phyloP scores from a whole-genome alignment of 2,797 vertebrate species.

The Betta splendens region DNA sequence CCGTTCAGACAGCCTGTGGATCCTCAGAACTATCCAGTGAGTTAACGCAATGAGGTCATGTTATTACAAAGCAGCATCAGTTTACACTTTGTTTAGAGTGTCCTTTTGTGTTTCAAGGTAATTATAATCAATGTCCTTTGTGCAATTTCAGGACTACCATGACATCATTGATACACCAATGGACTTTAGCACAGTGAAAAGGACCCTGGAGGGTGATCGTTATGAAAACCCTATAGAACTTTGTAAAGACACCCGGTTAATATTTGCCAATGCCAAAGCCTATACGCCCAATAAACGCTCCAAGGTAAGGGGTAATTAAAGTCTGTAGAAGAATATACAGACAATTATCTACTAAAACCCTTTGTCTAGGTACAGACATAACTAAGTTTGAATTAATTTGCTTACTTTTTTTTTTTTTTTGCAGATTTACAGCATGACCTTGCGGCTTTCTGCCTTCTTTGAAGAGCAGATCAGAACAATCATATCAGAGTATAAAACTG shows the following conservation, averaged over 20 bases:
- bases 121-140: conserved; percentile 15
- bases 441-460: conserved; percentile 93
- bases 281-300: conserved; percentile 98
- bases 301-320: conserved; percentile 82
- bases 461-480: conserved; percentile 93
- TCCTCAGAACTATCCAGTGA: conserved; percentile 91
- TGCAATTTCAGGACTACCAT: conserved; percentile 87
- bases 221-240: conserved; percentile 93
- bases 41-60: conserved; percentile 34
- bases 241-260: conserved; percentile 93
- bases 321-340: not conserved
- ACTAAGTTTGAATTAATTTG: too few relatives aligned
- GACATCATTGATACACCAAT: conserved; percentile 94
- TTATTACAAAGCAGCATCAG: not conserved
- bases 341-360: not conserved
- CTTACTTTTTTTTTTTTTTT: not conserved
- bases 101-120: not conserved
- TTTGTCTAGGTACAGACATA: too few relatives aligned
- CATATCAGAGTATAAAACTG: conserved; percentile 91
- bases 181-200: conserved; percentile 92
- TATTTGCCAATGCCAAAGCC: conserved; percentile 96
- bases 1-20: conserved; percentile 96
- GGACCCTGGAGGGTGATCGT: conserved; percentile 86
- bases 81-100: not conserved
- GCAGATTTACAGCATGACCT: conserved; percentile 97